phyloP scores from a whole-genome alignment of 2,113 vertebrate species.

The Mirounga angustirostris region DNA sequence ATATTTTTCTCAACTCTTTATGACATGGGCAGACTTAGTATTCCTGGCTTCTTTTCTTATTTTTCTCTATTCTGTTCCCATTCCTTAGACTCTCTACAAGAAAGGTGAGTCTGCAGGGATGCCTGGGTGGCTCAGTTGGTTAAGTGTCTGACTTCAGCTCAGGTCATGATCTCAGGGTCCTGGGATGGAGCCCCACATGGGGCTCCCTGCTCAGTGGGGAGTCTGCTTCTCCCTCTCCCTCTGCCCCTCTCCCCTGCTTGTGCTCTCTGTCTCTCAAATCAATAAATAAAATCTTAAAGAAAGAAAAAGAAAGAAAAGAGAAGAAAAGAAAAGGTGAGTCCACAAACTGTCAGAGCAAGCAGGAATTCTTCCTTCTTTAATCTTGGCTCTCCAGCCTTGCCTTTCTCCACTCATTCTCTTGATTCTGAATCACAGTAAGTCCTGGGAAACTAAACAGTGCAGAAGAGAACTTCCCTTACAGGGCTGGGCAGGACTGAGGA shows the following conservation, averaged over 20 bases:
- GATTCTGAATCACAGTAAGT: background rate
- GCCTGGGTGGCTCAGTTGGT: background rate
- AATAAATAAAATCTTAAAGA: too few relatives aligned
- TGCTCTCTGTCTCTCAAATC: too few relatives aligned
- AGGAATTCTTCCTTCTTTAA: background rate
- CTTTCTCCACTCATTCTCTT: background rate
- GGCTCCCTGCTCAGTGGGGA: background rate
- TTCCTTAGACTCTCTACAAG: background rate
- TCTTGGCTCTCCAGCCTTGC: background rate
- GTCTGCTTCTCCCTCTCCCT: too few relatives aligned
- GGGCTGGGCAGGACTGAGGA: background rate
- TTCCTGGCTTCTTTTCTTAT: background rate
- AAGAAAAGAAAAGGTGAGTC: background rate
- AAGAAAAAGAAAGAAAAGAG: too few relatives aligned
- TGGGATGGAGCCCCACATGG: background rate
- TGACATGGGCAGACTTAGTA: background rate
- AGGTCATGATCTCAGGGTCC: background rate
- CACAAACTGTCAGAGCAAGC: background rate
- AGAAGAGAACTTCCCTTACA: background rate
- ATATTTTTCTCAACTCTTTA: background rate
- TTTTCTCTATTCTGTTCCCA: slow-evolving; percentile 19
- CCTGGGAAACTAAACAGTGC: background rate
- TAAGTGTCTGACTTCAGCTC: background rate
- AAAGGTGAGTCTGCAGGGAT: background rate
- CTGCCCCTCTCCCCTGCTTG: too few relatives aligned